Evolutionary conservation across 2,888 invertebrate genomes (phyloP), one percentile per base, ranked within the genome.

Genomic region (Pyrgus malvae): DNA sequence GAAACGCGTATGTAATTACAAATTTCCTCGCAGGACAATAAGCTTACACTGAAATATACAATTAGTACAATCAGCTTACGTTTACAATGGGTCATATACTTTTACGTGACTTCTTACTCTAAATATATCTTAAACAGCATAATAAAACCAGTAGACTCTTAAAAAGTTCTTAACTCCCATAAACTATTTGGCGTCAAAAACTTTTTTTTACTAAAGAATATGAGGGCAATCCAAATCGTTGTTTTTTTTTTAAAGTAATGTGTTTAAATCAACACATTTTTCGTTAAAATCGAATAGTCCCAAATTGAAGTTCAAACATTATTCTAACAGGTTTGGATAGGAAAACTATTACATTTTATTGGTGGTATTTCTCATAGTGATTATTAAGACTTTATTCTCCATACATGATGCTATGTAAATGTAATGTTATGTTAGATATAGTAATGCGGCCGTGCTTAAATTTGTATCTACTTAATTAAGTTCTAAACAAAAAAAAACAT

Each of bases 1-100:
- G 7, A 7, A 41, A 25, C 33, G 17, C 40, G 17, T 16, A 21
- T 38, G 17, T 12, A 23, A 41, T 50, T 16, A 33, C 23, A 35
- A 33, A 17, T 42, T 42, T 50, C 42, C 50, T 50, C 42, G 50
- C 42, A 14, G 33, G 50, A 50, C 50, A 50, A 50, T 50, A 50
- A 50, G 19, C 4, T 42, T 19, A 19, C 25, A 33, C 25, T 31
- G 50, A 50, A 41, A 50, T 50, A 42, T 35, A 35, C 33, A 42
- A 23, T 50, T 35, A 50, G 33, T 50, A 42, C 46, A 46, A 46
- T 25, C 35, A 16, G 21, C 2, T n/a, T 42, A 50, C 23, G 25
- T 42, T 35, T 16, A 27, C 19, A 19, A 45, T 31, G 5, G 14
- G 4, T 23, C 23, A 23, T 23, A n/a, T n/a, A n/a, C n/a, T n/a